Conservation (phyloP, 2,888 invertebrate genomes). For the Gerris lacustris region DNA sequence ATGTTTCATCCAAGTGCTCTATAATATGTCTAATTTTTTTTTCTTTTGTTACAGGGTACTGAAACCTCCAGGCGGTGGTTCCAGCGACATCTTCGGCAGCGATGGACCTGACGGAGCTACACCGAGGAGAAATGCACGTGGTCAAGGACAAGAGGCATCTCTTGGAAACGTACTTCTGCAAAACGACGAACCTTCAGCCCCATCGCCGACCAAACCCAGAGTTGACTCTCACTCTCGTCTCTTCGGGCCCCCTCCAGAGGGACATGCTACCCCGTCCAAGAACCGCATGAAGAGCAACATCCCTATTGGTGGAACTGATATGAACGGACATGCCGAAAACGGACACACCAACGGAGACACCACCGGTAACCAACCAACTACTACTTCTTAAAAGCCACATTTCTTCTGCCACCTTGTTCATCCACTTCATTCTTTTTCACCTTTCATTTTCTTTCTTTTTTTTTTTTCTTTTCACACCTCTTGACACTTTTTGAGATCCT, state of each 20-base stretch:
- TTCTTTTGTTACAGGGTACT: constrained; percentile 43
- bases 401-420: too few relatives aligned
- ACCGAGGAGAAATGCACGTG: constrained; percentile 30
- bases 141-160: constrained; percentile 11
- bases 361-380: background rate
- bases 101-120: constrained; percentile 20
- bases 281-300: constrained; percentile 48
- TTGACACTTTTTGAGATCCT: too few relatives aligned
- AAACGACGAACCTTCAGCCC: constrained; percentile 36
- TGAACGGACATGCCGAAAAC: constrained; percentile 37
- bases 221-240: constrained; percentile 30
- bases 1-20: too few relatives aligned
- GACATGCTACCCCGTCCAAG: constrained; percentile 43
- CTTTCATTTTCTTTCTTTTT: too few relatives aligned
- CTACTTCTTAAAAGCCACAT: too few relatives aligned
- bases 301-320: constrained; percentile 40
- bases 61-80: constrained; percentile 35
- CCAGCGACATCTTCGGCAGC: constrained; percentile 45
- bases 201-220: constrained; percentile 30
- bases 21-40: constrained; percentile 10
- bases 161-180: background rate
- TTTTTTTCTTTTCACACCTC: too few relatives aligned
- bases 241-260: constrained; percentile 41
- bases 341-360: constrained; percentile 17
- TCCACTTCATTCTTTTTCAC: too few relatives aligned